Base-by-base conservation (phyloP, 2,888 invertebrate genomes). In the Omphaloscelis lunosa region DNA sequence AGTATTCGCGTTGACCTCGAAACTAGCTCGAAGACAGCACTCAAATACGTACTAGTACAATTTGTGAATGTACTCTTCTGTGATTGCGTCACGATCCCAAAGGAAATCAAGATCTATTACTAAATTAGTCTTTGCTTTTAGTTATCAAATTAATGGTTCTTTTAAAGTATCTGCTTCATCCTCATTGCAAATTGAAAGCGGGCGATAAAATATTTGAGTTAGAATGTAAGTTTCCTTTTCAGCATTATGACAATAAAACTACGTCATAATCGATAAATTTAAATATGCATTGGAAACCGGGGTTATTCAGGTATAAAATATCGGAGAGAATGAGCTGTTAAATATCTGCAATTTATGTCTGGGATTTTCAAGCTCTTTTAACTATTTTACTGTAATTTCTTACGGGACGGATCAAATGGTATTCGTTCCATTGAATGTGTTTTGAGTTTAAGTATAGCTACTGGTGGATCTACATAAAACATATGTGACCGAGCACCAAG, bases 31-130 rank as follows among this genome's bases (percentile, higher is more conserved):
- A 75, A 87, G 80, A 80, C 53, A 75, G 67, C 62, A 62, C 58
- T 81, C 41, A 72, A 75, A 73, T 68, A 80, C 70, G 67, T 69
- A 75, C 41, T 63, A 39, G 56, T 72, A 76, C 51, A 69, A 62
- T 82, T 84, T 66, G 69, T 41, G 51, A 53, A 72, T 66, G 62
- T 78, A 68, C 62, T 72, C 78, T 80, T 66, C 79, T 72, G 79
- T 86, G 85, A 86, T 89, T 85, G 83, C 72, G 77, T 68, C 77
- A 75, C 77, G 76, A 83, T 86, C 85, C 85, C 83, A 17, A 65
- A 87, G 87, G 88, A 89, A 89, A 89, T 90, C 7, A 83, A 86
- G 65, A 68, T 82, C 70, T 82, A 79, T 83, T 68, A 85, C 72
- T 65, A 85, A 80, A 82, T 83, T 81, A 71, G 67, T 72, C 65